Evolutionary conservation across 2,113 vertebrate species (phyloP).

Genomic region (Poicephalus meyeri): DNA sequence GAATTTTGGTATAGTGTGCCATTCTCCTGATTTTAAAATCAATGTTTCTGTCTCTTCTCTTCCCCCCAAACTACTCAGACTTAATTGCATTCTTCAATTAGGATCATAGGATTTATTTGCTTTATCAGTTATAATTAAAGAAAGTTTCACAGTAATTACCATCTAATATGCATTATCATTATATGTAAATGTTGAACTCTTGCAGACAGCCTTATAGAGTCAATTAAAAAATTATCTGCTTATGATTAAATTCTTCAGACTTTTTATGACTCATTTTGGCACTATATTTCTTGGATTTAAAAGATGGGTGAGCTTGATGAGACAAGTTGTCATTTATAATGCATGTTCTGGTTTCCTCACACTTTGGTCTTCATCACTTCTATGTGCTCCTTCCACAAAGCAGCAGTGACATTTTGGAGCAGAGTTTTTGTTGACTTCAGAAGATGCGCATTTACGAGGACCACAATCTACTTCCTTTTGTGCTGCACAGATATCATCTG

Average conservation of each 20-base stretch:
- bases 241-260: conserved; percentile 53
- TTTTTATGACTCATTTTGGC: conserved; percentile 42
- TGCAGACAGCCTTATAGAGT: conserved; percentile 2
- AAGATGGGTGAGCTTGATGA: conserved; percentile 16
- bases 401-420: background rate
- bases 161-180: conserved; percentile 42
- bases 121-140: conserved; percentile 64
- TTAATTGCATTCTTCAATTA: conserved; percentile 60
- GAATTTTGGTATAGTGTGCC: background rate
- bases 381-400: background rate
- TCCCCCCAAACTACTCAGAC: background rate
- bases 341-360: background rate
- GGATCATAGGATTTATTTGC: conserved; percentile 36
- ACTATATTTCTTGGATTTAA: conserved; percentile 33
- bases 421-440: conserved; percentile 21
- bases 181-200: conserved; percentile 12
- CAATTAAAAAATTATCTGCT: conserved; percentile 42
- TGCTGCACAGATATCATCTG: background rate
- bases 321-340: conserved; percentile 49
- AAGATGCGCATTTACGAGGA: background rate
- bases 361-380: background rate
- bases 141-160: conserved; percentile 54
- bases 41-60: background rate
- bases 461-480: background rate
- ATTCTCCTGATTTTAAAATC: conserved; percentile 18